A percentile compares a stretch with the other conserved stretches of the same genome.
Conservation (phyloP, 2,113 vertebrate genomes). For the Neodontobutis hainanensis region DNA sequence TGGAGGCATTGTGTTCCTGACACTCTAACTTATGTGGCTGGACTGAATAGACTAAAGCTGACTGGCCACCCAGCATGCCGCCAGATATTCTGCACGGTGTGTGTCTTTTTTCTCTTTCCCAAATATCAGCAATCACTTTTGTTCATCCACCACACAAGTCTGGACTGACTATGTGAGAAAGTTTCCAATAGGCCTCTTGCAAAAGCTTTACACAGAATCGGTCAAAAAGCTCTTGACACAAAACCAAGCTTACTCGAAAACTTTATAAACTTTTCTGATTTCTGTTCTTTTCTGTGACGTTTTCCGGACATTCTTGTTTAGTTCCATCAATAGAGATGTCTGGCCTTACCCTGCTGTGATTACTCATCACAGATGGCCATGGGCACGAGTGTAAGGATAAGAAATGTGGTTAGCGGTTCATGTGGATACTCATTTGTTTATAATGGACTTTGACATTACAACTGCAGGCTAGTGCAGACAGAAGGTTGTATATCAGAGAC, state of each 20-base stretch:
- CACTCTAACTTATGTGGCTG: slow-evolving; percentile 53
- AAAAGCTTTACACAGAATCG: slow-evolving; percentile 31
- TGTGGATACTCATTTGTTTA: slow-evolving; percentile 50
- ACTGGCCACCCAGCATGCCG: slow-evolving; percentile 63
- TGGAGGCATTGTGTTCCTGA: slow-evolving; percentile 64
- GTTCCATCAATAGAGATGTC: slow-evolving; percentile 54
- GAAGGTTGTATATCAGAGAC: slow-evolving; percentile 44
- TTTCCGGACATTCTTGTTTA: slow-evolving; percentile 46
- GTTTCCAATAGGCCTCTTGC: slow-evolving; percentile 36
- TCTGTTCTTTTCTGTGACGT: slow-evolving; percentile 18
- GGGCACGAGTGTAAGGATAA: slow-evolving; percentile 53
- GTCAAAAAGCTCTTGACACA: slow-evolving; percentile 41
- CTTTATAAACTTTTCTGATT: slow-evolving; percentile 57
- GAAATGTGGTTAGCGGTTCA: slow-evolving; percentile 56
- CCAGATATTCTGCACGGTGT: slow-evolving; percentile 49
- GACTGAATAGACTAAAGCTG: slow-evolving; percentile 59
- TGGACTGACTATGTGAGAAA: slow-evolving; percentile 21
- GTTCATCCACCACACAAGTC: slow-evolving; percentile 17
- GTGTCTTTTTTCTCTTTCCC: slow-evolving; percentile 26
- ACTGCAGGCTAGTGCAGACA: slow-evolving; percentile 53
- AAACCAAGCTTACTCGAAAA: slow-evolving; percentile 35
- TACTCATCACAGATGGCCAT: slow-evolving; percentile 62
- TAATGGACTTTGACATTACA: slow-evolving; percentile 46
- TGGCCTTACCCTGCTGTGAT: slow-evolving; percentile 49
- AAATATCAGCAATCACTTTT: slow-evolving; percentile 52